phyloP scores from a whole-genome alignment of 1,140 invertebrate species.

The Drosophila nigromelanica region DNA sequence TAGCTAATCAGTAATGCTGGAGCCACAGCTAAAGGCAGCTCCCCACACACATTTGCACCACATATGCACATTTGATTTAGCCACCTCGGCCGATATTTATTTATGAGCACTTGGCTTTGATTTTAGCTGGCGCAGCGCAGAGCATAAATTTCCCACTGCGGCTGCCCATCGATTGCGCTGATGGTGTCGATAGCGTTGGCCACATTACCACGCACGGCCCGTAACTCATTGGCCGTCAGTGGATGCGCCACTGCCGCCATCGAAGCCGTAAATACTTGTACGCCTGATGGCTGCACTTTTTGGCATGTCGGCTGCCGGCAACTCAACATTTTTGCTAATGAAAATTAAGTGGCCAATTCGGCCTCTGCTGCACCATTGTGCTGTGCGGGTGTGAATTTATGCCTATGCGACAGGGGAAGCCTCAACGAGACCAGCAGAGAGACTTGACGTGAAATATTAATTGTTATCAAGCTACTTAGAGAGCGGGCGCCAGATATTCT shows the following conservation, averaged over 20 bases:
- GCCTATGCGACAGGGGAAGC: slow-evolving; percentile 50
- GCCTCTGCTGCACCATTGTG: slow-evolving; percentile 37
- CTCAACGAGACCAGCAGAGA: not conserved
- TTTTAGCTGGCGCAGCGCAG: slow-evolving; percentile 61
- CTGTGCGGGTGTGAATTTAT: slow-evolving; percentile 58
- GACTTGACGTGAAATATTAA: slow-evolving; percentile 17
- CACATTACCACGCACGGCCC: slow-evolving; percentile 44
- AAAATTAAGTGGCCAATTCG: slow-evolving; percentile 55
- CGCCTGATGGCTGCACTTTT: slow-evolving; percentile 74
- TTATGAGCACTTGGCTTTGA: slow-evolving; percentile 73
- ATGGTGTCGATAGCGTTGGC: slow-evolving; percentile 20
- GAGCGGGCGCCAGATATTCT: not conserved
- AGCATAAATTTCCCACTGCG: slow-evolving; percentile 53
- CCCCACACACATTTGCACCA: slow-evolving; percentile 3
- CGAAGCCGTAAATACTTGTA: slow-evolving; percentile 59
- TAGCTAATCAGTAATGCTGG: slow-evolving; percentile 56
- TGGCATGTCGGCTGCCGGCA: slow-evolving; percentile 62
- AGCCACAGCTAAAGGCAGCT: slow-evolving; percentile 37
- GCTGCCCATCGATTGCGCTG: slow-evolving; percentile 8
- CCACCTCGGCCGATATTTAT: slow-evolving; percentile 63
- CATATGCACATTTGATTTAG: slow-evolving; percentile 69
- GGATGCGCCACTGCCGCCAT: slow-evolving; percentile 38
- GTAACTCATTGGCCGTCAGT: slow-evolving; percentile 48
- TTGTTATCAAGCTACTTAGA: not conserved
- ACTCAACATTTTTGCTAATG: slow-evolving; percentile 70